A percentile compares a stretch with the other conserved stretches of the same genome.
Evolutionary conservation across 2,888 invertebrate species (phyloP).

Genomic region (Rhogogaster chlorosoma): DNA sequence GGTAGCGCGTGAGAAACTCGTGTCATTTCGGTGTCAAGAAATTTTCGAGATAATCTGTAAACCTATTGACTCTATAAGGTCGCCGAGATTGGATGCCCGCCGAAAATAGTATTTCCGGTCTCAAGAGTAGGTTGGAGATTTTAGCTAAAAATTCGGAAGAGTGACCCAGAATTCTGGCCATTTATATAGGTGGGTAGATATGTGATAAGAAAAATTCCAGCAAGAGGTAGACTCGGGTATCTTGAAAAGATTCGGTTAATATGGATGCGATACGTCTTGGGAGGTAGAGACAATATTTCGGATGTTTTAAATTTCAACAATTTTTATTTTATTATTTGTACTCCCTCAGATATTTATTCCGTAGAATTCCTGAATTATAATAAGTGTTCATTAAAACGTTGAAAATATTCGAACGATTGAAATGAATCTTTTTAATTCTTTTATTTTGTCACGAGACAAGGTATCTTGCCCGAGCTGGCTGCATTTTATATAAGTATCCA

Average conservation of each 20-base stretch:
- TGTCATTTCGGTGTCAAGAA: constrained; percentile 20
- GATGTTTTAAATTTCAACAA: background rate
- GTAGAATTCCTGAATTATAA: background rate
- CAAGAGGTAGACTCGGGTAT: background rate
- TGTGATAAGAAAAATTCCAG: background rate
- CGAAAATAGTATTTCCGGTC: constrained; percentile 36
- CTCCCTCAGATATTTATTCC: background rate
- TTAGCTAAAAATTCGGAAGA: constrained; percentile 26
- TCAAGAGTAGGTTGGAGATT: background rate
- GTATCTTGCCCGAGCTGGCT: background rate
- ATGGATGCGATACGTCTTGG: background rate
- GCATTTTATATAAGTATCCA: constrained; percentile 35
- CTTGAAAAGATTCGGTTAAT: background rate
- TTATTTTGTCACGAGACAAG: background rate
- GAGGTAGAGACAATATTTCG: background rate
- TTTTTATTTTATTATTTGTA: background rate
- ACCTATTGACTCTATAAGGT: constrained; percentile 34
- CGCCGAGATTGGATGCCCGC: constrained; percentile 22
- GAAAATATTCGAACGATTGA: constrained; percentile 9
- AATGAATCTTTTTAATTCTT: constrained; percentile 1
- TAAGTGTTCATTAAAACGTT: constrained; percentile 23
- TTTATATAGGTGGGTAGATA: background rate
- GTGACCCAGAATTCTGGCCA: background rate
- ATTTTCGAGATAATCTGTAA: constrained; percentile 26
- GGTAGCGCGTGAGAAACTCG: constrained; percentile 13